Base-by-base conservation (phyloP, 2,888 invertebrate genomes). In the Tinea pellionella region DNA sequence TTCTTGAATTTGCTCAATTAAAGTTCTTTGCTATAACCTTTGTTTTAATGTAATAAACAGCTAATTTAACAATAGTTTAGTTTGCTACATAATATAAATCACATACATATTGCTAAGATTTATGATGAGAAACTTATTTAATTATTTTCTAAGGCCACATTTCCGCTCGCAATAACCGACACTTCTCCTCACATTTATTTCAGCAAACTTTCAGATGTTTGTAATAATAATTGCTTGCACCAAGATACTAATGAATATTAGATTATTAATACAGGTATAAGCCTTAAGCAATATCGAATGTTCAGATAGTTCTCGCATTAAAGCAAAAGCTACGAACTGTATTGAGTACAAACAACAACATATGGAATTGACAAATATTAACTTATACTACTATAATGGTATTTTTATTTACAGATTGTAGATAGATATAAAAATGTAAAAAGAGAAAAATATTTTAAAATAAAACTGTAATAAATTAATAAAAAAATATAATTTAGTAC, bases 311-410 rank as follows among this genome's bases (percentile, higher is more conserved):
- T n/a, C n/a, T n/a, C n/a, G n/a, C n/a, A n/a, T n/a, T n/a, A n/a
- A n/a, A n/a, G n/a, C n/a, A n/a, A n/a, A n/a, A n/a, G n/a, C n/a
- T n/a, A n/a, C n/a, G n/a, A n/a, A 41, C 2, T 15, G n/a, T 47
- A 47, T 47, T 16, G 13, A 9, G 9, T 47, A 47, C 15, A 47
- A 47, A 47, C 15, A 47, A 47, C 47, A 47, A 37, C 9, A 9
- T 37, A 9, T n/a, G 74, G 76, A 85, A 85, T 85, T 85, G 84
- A 85, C 83, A 72, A 76, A 75, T 47, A 47, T 47, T 47, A 2
- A 16, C 47, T 47, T 47, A 47, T n/a, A 47, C 47, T 47, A 47
- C 15, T 2, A 47, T 15, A 47, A 47, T 47, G 15, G 13, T 15
- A 47, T 16, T 15, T 47, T 15, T 15, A 47, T 24, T 24, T 47